A percentile compares a stretch with the other conserved stretches of the same genome.
These are phyloP conservation scores for Apogon talboti DNA, from an alignment of 2,797 vertebrate genomes.

Conservation along the genomic window DNA sequence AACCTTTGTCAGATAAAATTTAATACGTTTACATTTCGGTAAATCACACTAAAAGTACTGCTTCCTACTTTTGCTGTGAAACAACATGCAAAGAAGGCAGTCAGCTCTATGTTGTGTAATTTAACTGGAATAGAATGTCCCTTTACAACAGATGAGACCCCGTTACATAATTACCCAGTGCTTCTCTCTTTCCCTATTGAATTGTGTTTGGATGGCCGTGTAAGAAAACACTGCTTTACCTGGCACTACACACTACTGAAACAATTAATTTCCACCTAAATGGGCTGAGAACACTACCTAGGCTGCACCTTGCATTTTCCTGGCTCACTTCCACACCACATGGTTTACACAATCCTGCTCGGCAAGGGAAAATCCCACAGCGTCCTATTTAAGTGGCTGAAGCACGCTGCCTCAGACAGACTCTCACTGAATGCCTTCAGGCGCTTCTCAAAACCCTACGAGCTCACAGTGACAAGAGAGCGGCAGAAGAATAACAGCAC, in stretches of 20 bases:
- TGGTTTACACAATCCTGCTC: not conserved
- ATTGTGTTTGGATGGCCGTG: no score
- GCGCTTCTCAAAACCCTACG: not conserved
- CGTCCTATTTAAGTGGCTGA: conserved; percentile 11
- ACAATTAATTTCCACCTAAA: not conserved
- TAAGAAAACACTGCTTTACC: not conserved
- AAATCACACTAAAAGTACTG: no score
- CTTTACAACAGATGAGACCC: no score
- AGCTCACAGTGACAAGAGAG: not conserved
- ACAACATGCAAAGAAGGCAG: no score
- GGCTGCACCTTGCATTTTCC: not conserved
- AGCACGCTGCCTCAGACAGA: not conserved
- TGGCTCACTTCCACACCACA: not conserved
- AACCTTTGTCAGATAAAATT: no score
- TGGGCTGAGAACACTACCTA: not conserved
- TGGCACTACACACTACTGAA: not conserved
- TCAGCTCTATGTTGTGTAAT: no score
- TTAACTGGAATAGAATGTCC: no score
- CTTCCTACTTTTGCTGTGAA: no score
- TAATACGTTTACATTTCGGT: no score
- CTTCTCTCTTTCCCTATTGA: no score
- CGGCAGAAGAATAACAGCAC: not conserved
- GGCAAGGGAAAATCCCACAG: conserved; percentile 31
- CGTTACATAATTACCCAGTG: no score
- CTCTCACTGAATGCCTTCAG: conserved; percentile 9